Evolutionary conservation across 2,113 vertebrate genomes (phyloP).

Genomic region (Etheostoma cragini): DNA sequence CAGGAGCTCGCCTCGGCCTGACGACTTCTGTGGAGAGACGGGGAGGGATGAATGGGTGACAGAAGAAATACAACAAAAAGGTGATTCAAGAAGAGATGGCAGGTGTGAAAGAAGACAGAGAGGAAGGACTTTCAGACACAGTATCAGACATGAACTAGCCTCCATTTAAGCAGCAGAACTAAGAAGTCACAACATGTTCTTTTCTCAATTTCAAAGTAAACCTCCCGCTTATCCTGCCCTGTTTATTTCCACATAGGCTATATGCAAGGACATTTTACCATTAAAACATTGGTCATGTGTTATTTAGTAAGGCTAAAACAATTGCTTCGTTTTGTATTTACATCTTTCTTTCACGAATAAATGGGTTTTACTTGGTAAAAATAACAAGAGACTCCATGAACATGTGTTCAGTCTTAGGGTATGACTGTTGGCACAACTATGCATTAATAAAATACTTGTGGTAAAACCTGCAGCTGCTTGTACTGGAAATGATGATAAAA

Average conservation of each 20-base stretch:
- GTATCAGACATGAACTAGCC: neutral
- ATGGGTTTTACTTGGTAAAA: neutral
- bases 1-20: slow-evolving; percentile 93
- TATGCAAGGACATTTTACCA: no score
- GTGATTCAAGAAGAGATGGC: neutral
- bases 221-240: neutral
- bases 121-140: neutral
- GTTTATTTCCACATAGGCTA: neutral
- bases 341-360: neutral
- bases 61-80: neutral
- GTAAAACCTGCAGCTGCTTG: neutral
- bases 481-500: slow-evolving; percentile 1
- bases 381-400: neutral
- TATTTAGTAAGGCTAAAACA: neutral
- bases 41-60: neutral
- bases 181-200: neutral
- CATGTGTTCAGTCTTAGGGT: neutral
- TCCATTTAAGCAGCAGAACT: neutral
- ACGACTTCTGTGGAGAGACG: slow-evolving; percentile 86
- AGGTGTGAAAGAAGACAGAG: neutral
- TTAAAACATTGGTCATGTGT: neutral
- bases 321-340: neutral
- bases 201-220: neutral
- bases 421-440: neutral
- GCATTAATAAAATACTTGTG: neutral